Base-by-base conservation (phyloP, 2,888 invertebrate species). In the Dicroscelio sp. region DNA sequence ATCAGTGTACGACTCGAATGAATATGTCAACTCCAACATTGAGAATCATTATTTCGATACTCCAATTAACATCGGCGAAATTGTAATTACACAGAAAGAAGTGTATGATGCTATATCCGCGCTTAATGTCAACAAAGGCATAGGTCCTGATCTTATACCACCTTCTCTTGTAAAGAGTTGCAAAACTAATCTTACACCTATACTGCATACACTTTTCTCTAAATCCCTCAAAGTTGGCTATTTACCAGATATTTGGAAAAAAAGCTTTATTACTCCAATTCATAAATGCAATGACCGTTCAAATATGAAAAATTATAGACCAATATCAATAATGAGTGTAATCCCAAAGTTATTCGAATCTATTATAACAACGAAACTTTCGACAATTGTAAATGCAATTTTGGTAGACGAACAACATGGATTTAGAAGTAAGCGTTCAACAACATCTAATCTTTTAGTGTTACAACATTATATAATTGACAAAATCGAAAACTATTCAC, bases 351-450 rank as follows among this genome's bases (percentile, higher is more conserved):
- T 60, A 10, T 60, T 60, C 10, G 60, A 67, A 33, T 33, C 33
- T 17, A 14, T 67, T 33, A 67, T 67, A 10, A 33, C 67, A 10
- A 20, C 6, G 17, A 67, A 67, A 67, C n/a, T 67, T 67, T 6
- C 69, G 4, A 6, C 38, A 12, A 1, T 43, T 25, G 0, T 69
- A 5, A n/a, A 69, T 10, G 0, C 8, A 3, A 43, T 69, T 1
- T 43, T 69, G n/a, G 27, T 73, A 48, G 73, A 48, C 2, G 73
- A 73, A 30, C 73, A 73, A 48, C 73, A 73, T 30, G 73, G 73
- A 1, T 67, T 67, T 38, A 5, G 35, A 4, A 3, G 38, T 1
- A 23, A 23, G 12, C 14, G 38, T 12, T 67, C 67, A 8, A 67
- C 67, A 2, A 25, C 38, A 38, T 10, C 67, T 5, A 67, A 67